Evolutionary conservation across 2,797 vertebrate genomes (phyloP).

Genomic region (Agapornis canus): DNA sequence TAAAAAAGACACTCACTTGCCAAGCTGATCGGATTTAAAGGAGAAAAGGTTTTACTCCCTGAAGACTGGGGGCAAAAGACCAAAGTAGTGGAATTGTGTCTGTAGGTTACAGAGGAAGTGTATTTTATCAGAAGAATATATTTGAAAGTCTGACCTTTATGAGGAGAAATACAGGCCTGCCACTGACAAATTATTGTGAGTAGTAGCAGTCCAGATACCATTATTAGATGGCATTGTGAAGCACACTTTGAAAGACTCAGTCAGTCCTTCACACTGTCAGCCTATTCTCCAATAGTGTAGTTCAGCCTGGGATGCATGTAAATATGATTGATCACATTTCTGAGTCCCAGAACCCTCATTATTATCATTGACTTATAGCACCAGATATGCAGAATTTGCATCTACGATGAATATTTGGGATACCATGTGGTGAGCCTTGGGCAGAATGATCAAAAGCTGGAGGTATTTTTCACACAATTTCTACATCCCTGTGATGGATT

Average conservation of each 20-base stretch:
- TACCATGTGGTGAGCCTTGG: conserved; percentile 69
- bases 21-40: background rate
- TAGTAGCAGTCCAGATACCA: background rate
- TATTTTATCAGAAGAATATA: background rate
- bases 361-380: conserved; percentile 52
- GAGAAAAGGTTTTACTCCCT: background rate
- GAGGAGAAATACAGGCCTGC: background rate
- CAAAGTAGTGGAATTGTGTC: background rate
- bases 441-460: conserved; percentile 67
- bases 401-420: conserved; percentile 53
- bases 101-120: background rate
- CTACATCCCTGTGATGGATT: conserved; percentile 58
- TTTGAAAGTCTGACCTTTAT: conserved; percentile 20
- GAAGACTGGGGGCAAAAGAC: background rate
- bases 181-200: background rate
- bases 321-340: conserved; percentile 23
- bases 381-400: conserved; percentile 41
- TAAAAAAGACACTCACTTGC: background rate
- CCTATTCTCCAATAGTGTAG: background rate
- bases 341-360: conserved; percentile 29
- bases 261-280: background rate
- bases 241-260: background rate
- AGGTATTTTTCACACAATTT: conserved; percentile 69
- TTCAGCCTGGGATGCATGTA: background rate
- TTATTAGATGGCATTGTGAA: background rate